Evolutionary conservation across 2,797 vertebrate genomes (phyloP).

Genomic region (Sparidentex hasta): DNA sequence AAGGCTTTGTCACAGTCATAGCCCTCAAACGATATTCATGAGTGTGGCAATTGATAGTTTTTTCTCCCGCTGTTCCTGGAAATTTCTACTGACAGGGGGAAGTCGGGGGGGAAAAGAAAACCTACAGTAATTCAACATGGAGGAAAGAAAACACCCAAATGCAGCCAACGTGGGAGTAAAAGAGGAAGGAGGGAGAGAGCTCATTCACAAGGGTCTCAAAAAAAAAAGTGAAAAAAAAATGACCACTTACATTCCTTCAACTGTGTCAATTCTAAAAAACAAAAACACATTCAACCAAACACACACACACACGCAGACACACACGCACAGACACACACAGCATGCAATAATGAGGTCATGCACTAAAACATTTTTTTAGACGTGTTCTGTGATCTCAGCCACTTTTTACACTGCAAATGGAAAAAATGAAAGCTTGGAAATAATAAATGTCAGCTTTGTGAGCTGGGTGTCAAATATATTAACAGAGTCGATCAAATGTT

Average conservation of each 20-base stretch:
- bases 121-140: constrained; percentile 6
- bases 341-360: constrained; percentile 89
- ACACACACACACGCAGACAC: constrained; percentile 80
- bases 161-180: constrained; percentile 34
- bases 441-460: constrained; percentile 17
- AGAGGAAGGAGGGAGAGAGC: neutral
- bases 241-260: constrained; percentile 97
- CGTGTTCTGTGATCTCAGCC: constrained; percentile 39
- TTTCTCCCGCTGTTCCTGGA: constrained; percentile 28
- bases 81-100: constrained; percentile 35
- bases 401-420: constrained; percentile 31
- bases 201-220: constrained; percentile 65
- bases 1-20: constrained; percentile 21
- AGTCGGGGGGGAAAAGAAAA: constrained; percentile 5
- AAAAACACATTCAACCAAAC: constrained; percentile 62
- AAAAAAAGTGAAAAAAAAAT: constrained; percentile 75
- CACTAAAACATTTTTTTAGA: constrained; percentile 71
- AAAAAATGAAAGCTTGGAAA: constrained; percentile 36
- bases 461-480: constrained; percentile 43
- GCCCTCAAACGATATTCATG: constrained; percentile 24
- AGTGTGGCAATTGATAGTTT: constrained; percentile 29
- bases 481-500: constrained; percentile 43
- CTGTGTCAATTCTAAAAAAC: constrained; percentile 94
- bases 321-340: constrained; percentile 84
- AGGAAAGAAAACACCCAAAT: constrained; percentile 20